Conservation (phyloP, 2,888 invertebrate species). For the Tiliacea citrago region DNA sequence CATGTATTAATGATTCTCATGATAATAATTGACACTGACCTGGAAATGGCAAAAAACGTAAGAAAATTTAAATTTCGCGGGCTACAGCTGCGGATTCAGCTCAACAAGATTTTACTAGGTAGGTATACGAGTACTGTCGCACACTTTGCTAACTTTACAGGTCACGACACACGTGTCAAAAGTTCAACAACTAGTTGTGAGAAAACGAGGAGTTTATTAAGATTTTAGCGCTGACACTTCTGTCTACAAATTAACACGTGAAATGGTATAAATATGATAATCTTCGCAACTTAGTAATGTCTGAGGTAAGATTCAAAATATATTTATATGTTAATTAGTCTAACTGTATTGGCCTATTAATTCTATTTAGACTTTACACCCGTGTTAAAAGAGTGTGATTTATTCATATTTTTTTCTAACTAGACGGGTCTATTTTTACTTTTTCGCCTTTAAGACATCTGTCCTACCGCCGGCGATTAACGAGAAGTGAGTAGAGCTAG, state of each 20-base stretch:
- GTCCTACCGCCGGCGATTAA: neutral
- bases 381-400: slow-evolving; percentile 20
- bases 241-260: slow-evolving; percentile 41
- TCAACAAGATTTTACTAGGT: neutral
- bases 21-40: no score
- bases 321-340: slow-evolving; percentile 55
- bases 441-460: neutral
- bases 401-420: slow-evolving; percentile 2
- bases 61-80: no score
- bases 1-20: no score
- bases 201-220: slow-evolving; percentile 26
- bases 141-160: neutral
- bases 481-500: no score
- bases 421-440: neutral
- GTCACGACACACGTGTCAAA: slow-evolving; percentile 50
- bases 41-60: no score
- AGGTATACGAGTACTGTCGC: neutral
- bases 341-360: slow-evolving; percentile 52
- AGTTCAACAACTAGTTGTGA: slow-evolving; percentile 22
- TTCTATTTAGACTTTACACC: slow-evolving; percentile 34
- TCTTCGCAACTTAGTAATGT: slow-evolving; percentile 31
- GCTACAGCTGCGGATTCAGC: no score
- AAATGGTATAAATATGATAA: slow-evolving; percentile 60
- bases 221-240: slow-evolving; percentile 47
- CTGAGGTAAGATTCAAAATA: slow-evolving; percentile 41